Evolutionary conservation across 2,797 vertebrate species (phyloP).

Genomic region (Rachycentron canadum): DNA sequence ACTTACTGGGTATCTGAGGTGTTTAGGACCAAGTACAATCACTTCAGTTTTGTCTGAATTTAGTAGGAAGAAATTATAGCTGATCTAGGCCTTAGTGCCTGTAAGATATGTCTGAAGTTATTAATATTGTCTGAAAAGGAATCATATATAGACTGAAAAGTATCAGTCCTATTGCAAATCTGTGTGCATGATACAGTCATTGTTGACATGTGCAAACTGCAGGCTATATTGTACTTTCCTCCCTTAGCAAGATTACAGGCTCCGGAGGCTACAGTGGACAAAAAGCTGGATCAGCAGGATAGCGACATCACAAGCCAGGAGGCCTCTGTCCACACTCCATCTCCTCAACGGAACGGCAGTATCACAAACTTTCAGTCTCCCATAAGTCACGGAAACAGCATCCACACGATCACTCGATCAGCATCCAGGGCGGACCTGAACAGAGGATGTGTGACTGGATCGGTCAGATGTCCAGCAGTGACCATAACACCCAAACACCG

Average conservation of each 20-base stretch:
- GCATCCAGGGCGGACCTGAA: conserved; percentile 79
- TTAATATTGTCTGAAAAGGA: no score
- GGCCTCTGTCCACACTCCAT: conserved; percentile 81
- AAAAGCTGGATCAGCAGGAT: conserved; percentile 85
- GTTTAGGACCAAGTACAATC: no score
- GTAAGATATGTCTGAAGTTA: no score
- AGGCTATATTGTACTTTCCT: no score
- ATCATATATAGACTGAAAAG: no score
- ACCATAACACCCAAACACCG: conserved; percentile 81
- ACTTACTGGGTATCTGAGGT: no score
- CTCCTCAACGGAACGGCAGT: conserved; percentile 86
- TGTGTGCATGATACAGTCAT: no score
- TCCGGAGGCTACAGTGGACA: conserved; percentile 83
- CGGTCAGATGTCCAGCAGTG: conserved; percentile 75
- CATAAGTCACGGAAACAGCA: conserved; percentile 80
- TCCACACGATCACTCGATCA: conserved; percentile 88
- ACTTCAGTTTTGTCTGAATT: no score
- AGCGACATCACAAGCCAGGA: conserved; percentile 86
- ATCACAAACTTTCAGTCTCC: conserved; percentile 87
- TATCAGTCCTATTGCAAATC: no score
- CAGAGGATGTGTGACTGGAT: conserved; percentile 64
- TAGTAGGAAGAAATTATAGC: no score
- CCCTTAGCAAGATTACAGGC: conserved; percentile 88
- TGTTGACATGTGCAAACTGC: no score
- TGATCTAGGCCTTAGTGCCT: no score